Conservation (phyloP, 2,113 vertebrate species). For the Lampris incognitus region DNA sequence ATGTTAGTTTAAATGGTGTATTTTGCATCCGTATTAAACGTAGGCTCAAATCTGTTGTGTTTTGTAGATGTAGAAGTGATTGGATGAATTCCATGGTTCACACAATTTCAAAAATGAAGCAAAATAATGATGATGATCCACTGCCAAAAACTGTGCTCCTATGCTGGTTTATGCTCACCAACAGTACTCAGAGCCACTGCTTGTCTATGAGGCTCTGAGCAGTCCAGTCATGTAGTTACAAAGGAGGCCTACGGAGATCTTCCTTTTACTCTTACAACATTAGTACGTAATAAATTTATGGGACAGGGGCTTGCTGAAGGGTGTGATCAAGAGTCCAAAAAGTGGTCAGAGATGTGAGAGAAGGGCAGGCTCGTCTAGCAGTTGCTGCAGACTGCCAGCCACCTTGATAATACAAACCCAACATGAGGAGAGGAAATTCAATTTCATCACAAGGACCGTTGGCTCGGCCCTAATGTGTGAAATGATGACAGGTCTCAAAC, state of each 20-base stretch:
- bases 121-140: slow-evolving; percentile 16
- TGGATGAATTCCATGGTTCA: slow-evolving; percentile 9
- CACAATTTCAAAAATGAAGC: slow-evolving; percentile 9
- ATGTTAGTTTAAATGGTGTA: slow-evolving; percentile 27
- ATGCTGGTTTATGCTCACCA: slow-evolving; percentile 39
- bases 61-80: slow-evolving; percentile 23
- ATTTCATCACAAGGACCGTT: slow-evolving; percentile 58
- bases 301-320: slow-evolving; percentile 19
- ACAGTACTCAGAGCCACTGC: slow-evolving; percentile 26
- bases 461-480: slow-evolving; percentile 54
- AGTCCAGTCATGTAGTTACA: slow-evolving; percentile 45
- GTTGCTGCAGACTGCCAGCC: slow-evolving; percentile 32
- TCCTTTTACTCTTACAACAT: slow-evolving; percentile 31
- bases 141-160: slow-evolving; percentile 39
- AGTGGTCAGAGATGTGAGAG: neutral
- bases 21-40: neutral
- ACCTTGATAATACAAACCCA: slow-evolving; percentile 43
- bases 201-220: slow-evolving; percentile 34
- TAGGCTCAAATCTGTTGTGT: slow-evolving; percentile 5
- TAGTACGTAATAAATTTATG: slow-evolving; percentile 43
- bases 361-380: slow-evolving; percentile 34
- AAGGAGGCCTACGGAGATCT: slow-evolving; percentile 36
- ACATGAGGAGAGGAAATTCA: slow-evolving; percentile 45
- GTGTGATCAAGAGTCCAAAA: slow-evolving; percentile 52
- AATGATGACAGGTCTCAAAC: slow-evolving; percentile 46